These are phyloP conservation scores for Pyrrhosoma nymphula DNA, from an alignment of 2,888 invertebrate genomes.

Conservation along the genomic window DNA sequence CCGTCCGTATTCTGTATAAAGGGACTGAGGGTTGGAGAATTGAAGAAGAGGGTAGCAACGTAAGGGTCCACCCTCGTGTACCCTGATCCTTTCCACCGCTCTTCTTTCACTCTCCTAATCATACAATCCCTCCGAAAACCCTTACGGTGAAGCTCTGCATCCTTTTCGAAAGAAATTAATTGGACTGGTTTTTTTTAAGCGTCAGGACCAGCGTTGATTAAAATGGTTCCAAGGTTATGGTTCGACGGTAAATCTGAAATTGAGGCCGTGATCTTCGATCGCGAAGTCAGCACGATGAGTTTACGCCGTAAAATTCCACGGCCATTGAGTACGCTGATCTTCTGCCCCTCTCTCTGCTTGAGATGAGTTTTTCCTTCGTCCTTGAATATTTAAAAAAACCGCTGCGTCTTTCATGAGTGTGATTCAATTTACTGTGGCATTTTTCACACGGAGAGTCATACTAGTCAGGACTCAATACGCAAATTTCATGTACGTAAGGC, in stretches of 20 bases:
- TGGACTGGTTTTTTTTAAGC: constrained; percentile 2
- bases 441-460: too few relatives aligned
- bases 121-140: not conserved
- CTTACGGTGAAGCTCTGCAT: not conserved
- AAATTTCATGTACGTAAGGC: too few relatives aligned
- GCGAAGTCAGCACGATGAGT: not conserved
- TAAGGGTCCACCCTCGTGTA: not conserved
- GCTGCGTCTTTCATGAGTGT: too few relatives aligned
- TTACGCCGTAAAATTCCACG: not conserved
- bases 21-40: not conserved
- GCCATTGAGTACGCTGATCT: not conserved
- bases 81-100: not conserved
- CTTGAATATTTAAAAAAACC: too few relatives aligned
- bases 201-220: not conserved
- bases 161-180: not conserved
- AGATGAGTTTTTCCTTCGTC: too few relatives aligned
- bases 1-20: not conserved
- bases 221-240: not conserved
- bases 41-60: not conserved
- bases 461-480: too few relatives aligned
- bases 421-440: too few relatives aligned
- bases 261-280: not conserved
- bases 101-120: constrained; percentile 23
- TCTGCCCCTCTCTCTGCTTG: too few relatives aligned
- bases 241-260: not conserved